Evolutionary conservation across 1,140 invertebrate species (phyloP).

Genomic region (Camponotus vicinus): DNA sequence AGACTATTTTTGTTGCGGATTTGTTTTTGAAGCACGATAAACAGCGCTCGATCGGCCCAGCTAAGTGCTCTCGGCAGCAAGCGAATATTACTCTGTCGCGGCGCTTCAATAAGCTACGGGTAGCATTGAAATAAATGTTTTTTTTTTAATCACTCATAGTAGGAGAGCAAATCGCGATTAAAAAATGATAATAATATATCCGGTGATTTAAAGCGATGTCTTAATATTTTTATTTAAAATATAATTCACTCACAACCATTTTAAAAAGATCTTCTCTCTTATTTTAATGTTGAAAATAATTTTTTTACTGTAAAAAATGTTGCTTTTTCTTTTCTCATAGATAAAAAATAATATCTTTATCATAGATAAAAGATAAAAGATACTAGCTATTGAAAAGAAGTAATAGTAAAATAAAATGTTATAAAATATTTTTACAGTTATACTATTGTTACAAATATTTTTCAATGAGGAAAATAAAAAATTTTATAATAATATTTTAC

Average conservation of each 20-base stretch:
- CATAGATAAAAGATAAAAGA: not conserved
- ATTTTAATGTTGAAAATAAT: not conserved
- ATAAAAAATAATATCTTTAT: not conserved
- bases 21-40: slow-evolving; percentile 58
- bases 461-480: not conserved
- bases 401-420: not conserved
- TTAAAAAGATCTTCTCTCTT: not conserved
- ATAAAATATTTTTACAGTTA: not conserved
- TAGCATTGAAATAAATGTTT: slow-evolving; percentile 25
- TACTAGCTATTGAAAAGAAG: not conserved
- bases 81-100: slow-evolving; percentile 47
- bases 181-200: slow-evolving; percentile 30
- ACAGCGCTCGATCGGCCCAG: slow-evolving; percentile 46
- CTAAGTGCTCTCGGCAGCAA: slow-evolving; percentile 52
- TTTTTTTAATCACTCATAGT: slow-evolving; percentile 40
- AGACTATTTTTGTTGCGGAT: slow-evolving; percentile 52
- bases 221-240: slow-evolving; percentile 5
- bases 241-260: not conserved
- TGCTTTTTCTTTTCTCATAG: not conserved
- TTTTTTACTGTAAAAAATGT: too few relatives aligned
- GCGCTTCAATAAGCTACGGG: slow-evolving; percentile 43
- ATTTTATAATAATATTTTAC: not conserved
- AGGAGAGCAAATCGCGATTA: slow-evolving; percentile 14
- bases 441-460: not conserved
- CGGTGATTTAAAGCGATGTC: not conserved